phyloP scores from a whole-genome alignment of 2,888 invertebrate species.

The Conomelus anceps region DNA sequence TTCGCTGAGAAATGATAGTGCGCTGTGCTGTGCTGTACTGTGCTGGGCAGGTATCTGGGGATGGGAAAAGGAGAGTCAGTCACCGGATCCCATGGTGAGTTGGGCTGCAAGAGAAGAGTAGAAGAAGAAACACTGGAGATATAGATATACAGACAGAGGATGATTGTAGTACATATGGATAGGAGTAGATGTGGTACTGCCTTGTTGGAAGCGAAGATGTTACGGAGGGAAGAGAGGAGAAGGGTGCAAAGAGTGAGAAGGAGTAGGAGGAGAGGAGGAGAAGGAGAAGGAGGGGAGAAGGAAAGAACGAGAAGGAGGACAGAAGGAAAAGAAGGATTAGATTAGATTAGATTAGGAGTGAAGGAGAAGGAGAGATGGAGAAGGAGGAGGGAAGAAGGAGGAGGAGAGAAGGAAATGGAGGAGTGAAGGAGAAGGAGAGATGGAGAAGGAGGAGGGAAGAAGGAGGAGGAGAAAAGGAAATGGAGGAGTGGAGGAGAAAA shows the following conservation, averaged over 20 bases:
- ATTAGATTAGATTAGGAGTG: not conserved
- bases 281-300: not conserved
- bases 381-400: not conserved
- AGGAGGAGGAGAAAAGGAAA: not conserved
- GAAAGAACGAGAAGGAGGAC: not conserved
- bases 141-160: not conserved
- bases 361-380: not conserved
- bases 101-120: not conserved
- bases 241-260: not conserved
- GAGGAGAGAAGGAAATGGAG: not conserved
- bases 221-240: not conserved
- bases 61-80: not conserved
- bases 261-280: not conserved
- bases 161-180: not conserved
- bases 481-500: not conserved
- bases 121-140: not conserved
- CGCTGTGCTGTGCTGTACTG: too few relatives aligned
- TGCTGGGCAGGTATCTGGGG: not conserved
- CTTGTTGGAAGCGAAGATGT: too few relatives aligned
- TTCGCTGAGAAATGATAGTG: not conserved
- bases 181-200: too few relatives aligned
- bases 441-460: not conserved
- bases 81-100: not conserved
- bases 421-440: too few relatives aligned
- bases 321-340: not conserved